Evolutionary conservation across 2,888 invertebrate species (phyloP), one percentile per base, ranked within the genome.

Genomic region (Heteromurus nitidus): DNA sequence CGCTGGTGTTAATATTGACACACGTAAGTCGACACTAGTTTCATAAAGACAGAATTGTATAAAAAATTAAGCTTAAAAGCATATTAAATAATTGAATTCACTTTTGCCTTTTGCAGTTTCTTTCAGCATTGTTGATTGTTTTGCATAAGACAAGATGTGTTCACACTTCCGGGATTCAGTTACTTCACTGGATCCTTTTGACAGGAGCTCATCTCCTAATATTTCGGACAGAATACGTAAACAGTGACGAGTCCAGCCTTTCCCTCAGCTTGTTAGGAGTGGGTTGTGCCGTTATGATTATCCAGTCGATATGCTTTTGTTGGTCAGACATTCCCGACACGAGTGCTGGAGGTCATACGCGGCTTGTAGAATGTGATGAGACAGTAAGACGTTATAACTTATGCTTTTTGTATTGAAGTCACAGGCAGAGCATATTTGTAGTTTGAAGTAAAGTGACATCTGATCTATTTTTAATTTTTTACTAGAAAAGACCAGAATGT

Each of bases 121-220:
- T 96, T 87, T 91, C 94, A 83, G 92, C 92, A 31, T 90, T 93
- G 3, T 90, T 98, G 82, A 90, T 96, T 84, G 91, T 93, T 87
- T 93, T 94, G 88, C 97, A 97, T 89, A 93, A 94, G 87, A 94
- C 93, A 89, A 92, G 92, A 90, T 98, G 98, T 24, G 92, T 96
- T 88, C 92, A 95, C 88, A 94, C 97, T n/a, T 97, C 98, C 5
- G 98, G 97, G 3, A 92, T 95, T 68, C 91, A 96, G 80, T 97
- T 97, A 90, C 90, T 96, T 85, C 98, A 97, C 90, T 98, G 98
- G 97, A 90, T 96, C 22, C 88, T 96, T 0, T 89, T 95, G 74
- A 91, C 92, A 0, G 26, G 97, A 36, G 93, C 93, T 53, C 95
- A 95, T 0, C 90, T 93, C 81, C 91, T 95, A 0, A 94, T 94